These are phyloP conservation scores for Conus canariensis DNA, from an alignment of 2,888 invertebrate species.

Conservation along the genomic window DNA sequence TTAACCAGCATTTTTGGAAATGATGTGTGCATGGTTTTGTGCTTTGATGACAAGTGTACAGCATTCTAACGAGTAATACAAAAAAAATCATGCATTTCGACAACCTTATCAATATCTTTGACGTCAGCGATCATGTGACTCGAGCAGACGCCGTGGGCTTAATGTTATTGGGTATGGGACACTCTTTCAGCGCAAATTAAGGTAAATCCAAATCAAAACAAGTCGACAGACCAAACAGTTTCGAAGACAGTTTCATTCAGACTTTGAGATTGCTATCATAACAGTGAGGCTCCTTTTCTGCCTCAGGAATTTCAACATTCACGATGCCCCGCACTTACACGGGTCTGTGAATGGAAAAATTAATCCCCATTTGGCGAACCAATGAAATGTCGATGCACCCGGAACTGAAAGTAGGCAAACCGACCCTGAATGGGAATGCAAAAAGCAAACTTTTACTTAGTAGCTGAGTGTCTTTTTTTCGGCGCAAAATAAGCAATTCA, in stretches of 20 bases:
- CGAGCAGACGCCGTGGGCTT: neutral
- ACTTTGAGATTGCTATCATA: neutral
- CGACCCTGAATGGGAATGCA: slow-evolving; percentile 11
- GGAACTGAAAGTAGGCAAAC: slow-evolving; percentile 34
- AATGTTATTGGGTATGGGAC: neutral
- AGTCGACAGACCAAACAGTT: neutral
- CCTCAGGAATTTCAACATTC: neutral
- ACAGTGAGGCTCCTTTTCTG: neutral
- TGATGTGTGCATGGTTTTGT: too few species aligned
- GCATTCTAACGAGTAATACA: too few species aligned
- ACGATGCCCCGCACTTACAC: too few species aligned
- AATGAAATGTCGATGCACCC: slow-evolving; percentile 31
- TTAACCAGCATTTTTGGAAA: too few species aligned
- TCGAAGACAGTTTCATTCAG: neutral
- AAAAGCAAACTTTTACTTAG: neutral
- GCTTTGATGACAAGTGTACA: too few species aligned
- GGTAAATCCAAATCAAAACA: neutral
- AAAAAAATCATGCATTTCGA: too few species aligned
- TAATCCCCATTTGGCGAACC: neutral
- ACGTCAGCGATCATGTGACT: slow-evolving; percentile 26
- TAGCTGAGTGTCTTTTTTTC: too few species aligned
- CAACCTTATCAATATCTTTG: neutral
- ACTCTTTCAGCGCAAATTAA: neutral
- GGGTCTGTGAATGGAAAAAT: neutral
- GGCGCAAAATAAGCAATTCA: too few species aligned